Evolutionary conservation across 1,140 invertebrate genomes (phyloP).

Genomic region (Scaptomyza hsui): DNA sequence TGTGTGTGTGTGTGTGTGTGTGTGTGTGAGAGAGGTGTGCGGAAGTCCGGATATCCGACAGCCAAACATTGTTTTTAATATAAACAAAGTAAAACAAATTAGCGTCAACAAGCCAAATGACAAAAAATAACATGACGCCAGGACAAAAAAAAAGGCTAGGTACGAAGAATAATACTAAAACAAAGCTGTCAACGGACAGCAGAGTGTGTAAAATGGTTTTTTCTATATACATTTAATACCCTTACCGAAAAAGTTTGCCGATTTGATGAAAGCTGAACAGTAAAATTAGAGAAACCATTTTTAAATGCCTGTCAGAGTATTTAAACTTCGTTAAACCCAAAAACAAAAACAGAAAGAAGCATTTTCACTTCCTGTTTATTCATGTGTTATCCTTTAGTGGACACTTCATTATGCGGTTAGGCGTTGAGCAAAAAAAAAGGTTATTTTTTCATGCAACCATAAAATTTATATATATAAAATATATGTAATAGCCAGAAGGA

Average conservation of each 20-base stretch:
- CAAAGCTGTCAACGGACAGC: conserved; percentile 9
- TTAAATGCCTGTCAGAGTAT: neutral
- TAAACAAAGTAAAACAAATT: conserved; percentile 83
- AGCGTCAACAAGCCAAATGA: conserved; percentile 53
- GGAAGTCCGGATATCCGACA: conserved; percentile 35
- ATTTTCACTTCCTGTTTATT: conserved; percentile 12
- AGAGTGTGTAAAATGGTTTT: conserved; percentile 54
- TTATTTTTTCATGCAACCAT: conserved; percentile 6
- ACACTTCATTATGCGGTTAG: conserved; percentile 73
- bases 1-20: neutral
- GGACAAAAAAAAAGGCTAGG: neutral
- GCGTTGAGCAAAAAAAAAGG: conserved; percentile 39
- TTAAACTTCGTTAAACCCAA: neutral
- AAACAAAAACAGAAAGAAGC: no score
- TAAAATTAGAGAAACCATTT: neutral
- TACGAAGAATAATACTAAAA: neutral
- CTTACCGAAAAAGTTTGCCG: neutral
- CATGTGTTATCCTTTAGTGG: conserved; percentile 57
- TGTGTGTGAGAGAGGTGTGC: conserved; percentile 15
- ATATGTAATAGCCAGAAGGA: conserved; percentile 36
- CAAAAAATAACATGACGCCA: conserved; percentile 6
- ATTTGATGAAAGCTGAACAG: no score
- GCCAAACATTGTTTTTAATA: conserved; percentile 78
- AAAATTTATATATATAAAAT: conserved; percentile 33
- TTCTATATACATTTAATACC: conserved; percentile 52